Conservation (phyloP, 1,140 invertebrate species). For the Leptinotarsa undecemlineata region DNA sequence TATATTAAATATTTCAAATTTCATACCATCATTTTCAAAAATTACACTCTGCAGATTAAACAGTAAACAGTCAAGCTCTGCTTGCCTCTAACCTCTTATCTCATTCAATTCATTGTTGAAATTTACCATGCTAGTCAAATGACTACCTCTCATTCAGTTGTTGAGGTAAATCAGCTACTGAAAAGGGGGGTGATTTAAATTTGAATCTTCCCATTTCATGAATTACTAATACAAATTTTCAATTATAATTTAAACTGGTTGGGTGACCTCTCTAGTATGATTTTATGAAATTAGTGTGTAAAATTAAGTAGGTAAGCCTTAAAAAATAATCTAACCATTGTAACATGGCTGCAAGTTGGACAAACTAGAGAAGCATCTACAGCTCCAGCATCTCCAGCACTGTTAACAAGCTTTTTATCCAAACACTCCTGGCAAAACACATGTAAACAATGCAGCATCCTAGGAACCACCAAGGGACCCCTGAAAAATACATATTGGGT, state of each 20-base stretch:
- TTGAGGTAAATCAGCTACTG: not conserved
- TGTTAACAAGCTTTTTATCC: slow-evolving; percentile 75
- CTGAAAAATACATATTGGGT: slow-evolving; percentile 55
- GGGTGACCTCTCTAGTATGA: not conserved
- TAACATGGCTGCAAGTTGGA: slow-evolving; percentile 83
- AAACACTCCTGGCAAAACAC: slow-evolving; percentile 90
- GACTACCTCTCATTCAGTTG: not conserved
- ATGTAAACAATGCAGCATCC: slow-evolving; percentile 88
- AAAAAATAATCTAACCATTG: slow-evolving; percentile 61
- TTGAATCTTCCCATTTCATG: too few relatives aligned
- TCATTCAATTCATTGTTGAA: slow-evolving; percentile 8
- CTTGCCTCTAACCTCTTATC: too few relatives aligned
- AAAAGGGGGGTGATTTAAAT: not conserved
- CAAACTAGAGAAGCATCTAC: slow-evolving; percentile 66
- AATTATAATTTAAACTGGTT: not conserved
- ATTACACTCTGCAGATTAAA: too few relatives aligned
- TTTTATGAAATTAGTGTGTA: too few relatives aligned
- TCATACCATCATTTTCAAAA: too few relatives aligned
- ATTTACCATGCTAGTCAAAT: slow-evolving; percentile 5
- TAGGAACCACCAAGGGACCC: slow-evolving; percentile 75
- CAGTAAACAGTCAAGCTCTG: too few relatives aligned
- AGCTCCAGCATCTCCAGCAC: slow-evolving; percentile 65
- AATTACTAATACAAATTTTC: too few relatives aligned
- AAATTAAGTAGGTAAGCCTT: too few relatives aligned
- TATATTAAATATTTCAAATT: too few relatives aligned